Conservation (phyloP, 2,797 vertebrate species). For the Lemur catta region DNA sequence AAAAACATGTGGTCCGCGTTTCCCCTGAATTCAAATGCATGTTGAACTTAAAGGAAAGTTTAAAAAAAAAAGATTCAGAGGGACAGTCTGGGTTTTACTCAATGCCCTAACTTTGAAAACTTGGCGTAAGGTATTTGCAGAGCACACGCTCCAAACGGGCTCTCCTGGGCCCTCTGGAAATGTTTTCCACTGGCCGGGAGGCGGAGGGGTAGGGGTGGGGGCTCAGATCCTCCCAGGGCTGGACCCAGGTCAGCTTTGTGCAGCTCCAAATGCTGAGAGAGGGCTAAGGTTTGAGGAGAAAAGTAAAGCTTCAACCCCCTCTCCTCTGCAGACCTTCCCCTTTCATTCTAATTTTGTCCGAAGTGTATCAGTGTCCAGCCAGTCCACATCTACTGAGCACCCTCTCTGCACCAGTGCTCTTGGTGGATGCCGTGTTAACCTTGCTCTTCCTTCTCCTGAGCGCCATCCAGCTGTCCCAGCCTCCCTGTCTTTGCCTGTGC, state of each 20-base stretch:
- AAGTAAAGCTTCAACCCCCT: constrained; percentile 45
- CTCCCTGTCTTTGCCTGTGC: fast-evolving
- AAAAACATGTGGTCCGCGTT: constrained; percentile 61
- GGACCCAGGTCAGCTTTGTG: constrained; percentile 69
- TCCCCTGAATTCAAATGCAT: constrained; percentile 38
- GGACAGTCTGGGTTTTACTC: not conserved
- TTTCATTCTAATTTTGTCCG: constrained; percentile 62
- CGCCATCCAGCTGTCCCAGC: fast-evolving
- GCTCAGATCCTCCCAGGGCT: constrained; percentile 46
- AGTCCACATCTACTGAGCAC: fast-evolving
- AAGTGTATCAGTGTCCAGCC: fast-evolving
- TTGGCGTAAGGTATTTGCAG: not conserved
- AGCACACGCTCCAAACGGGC: not conserved
- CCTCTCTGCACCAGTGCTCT: fast-evolving
- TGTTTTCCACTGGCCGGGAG: constrained; percentile 48
- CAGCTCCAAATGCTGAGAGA: constrained; percentile 57
- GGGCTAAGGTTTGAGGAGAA: constrained; percentile 64
- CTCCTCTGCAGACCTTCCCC: constrained; percentile 57
- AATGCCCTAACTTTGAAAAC: not conserved
- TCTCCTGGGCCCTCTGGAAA: not conserved
- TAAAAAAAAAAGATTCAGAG: not conserved
- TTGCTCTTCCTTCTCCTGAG: fast-evolving
- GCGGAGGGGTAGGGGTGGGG: constrained; percentile 24
- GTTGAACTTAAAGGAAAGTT: constrained; percentile 44
- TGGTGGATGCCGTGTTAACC: fast-evolving